Conservation (phyloP, 2,888 invertebrate genomes). For the Ceriagrion tenellum region DNA sequence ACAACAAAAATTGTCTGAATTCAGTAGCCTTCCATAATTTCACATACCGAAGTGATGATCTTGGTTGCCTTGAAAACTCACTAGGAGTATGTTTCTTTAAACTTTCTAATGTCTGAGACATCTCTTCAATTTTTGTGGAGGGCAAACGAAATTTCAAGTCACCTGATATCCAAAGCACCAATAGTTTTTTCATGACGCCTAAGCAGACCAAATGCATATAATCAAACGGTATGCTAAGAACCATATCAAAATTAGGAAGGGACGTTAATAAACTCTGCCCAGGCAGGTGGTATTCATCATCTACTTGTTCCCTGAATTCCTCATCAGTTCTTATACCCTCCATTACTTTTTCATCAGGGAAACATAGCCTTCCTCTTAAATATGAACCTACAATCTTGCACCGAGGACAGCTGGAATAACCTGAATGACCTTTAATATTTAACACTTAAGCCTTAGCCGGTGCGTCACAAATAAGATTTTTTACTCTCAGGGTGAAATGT, state of each 20-base stretch:
- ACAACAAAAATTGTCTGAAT: neutral
- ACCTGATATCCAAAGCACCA: neutral
- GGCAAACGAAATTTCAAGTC: neutral
- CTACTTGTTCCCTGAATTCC: neutral
- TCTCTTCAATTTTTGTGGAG: neutral
- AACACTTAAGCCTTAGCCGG: neutral
- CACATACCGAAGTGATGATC: neutral
- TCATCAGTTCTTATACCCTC: neutral
- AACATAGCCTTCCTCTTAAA: neutral
- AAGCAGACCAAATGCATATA: neutral
- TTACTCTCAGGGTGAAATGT: neutral
- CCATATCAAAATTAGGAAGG: neutral
- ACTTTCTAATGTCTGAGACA: neutral
- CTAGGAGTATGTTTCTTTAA: neutral
- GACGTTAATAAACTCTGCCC: neutral
- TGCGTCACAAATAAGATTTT: neutral
- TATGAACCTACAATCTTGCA: neutral
- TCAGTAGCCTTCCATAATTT: neutral
- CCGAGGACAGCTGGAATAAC: neutral
- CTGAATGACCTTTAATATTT: neutral
- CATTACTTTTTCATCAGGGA: neutral
- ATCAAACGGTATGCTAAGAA: neutral
- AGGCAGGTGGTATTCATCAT: neutral
- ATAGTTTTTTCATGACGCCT: neutral
- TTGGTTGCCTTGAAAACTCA: neutral